Conservation (phyloP, 1,140 invertebrate genomes). For the Sitobion miscanthi region DNA sequence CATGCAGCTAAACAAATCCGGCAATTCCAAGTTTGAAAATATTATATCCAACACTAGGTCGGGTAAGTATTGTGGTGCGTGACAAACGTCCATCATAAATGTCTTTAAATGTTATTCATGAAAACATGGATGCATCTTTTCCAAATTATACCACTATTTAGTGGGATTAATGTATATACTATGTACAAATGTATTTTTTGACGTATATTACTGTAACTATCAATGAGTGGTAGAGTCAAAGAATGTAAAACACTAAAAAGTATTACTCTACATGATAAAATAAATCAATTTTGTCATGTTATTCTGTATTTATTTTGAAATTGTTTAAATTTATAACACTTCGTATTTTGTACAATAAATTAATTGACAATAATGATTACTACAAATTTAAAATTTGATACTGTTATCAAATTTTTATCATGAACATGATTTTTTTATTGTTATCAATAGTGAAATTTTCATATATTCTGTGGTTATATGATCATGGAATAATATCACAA, state of each 20-base stretch:
- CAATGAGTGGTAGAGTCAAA: neutral
- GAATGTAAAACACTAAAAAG: neutral
- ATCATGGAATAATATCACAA: too few species aligned
- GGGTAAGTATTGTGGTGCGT: constrained; percentile 63
- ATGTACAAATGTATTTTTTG: neutral
- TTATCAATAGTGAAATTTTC: neutral
- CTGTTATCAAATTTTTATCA: neutral
- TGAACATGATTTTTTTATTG: neutral
- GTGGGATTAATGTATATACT: neutral
- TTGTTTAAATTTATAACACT: neutral
- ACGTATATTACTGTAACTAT: neutral
- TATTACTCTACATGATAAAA: neutral
- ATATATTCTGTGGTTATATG: too few species aligned
- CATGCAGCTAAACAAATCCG: constrained; percentile 86
- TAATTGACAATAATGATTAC: neutral
- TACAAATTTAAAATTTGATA: constrained; percentile 4
- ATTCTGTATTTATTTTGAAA: neutral
- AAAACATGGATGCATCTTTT: neutral
- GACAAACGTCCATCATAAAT: neutral
- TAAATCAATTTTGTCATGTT: neutral
- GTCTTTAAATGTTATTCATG: neutral
- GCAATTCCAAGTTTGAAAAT: constrained; percentile 89
- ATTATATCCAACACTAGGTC: constrained; percentile 89
- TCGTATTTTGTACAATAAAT: too few species aligned
- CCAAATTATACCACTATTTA: neutral